phyloP scores from a whole-genome alignment of 2,888 invertebrate species.

The Limnephilus auricula region DNA sequence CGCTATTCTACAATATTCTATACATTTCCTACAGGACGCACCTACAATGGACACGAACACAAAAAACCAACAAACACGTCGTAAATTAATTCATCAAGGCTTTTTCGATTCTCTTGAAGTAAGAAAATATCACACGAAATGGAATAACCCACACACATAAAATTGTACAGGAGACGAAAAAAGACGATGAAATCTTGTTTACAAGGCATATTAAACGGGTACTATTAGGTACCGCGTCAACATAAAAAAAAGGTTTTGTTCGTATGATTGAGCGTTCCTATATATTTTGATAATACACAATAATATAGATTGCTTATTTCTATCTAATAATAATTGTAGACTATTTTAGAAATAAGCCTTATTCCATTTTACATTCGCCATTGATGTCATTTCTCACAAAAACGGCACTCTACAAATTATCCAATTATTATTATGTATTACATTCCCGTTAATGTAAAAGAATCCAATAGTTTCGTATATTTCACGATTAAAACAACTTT shows the following conservation, averaged over 20 bases:
- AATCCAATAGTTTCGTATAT: not conserved
- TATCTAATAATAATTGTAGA: not conserved
- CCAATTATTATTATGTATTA: too few relatives aligned
- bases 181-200: not conserved
- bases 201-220: not conserved
- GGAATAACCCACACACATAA: not conserved
- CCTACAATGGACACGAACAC: not conserved
- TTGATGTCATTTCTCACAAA: too few relatives aligned
- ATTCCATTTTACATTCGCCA: not conserved
- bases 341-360: not conserved
- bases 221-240: too few relatives aligned
- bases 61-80: not conserved
- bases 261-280: too few relatives aligned
- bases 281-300: not conserved
- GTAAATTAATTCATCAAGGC: not conserved
- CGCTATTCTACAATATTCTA: not conserved
- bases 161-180: not conserved
- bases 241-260: too few relatives aligned
- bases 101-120: not conserved
- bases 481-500: not conserved
- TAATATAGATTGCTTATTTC: not conserved
- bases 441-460: not conserved
- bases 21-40: constrained; percentile 32
- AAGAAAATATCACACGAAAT: not conserved
- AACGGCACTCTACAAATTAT: too few relatives aligned